A percentile compares a stretch with the other conserved stretches of the same genome.
Evolutionary conservation across 2,888 invertebrate species (phyloP).

Genomic region (Abscondita cerata): DNA sequence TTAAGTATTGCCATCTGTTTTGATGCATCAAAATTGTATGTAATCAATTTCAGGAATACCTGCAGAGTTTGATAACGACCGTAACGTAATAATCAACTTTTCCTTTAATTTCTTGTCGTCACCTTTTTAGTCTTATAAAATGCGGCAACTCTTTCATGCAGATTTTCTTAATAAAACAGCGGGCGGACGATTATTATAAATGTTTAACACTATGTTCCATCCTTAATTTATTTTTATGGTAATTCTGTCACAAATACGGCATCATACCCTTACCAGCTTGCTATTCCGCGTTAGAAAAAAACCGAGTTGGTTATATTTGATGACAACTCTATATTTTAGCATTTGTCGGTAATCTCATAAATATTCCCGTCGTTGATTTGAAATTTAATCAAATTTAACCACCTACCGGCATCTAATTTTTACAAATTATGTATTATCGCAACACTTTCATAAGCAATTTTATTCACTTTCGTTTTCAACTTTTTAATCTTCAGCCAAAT

Average conservation of each 20-base stretch:
- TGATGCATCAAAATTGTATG: slow-evolving; percentile 9
- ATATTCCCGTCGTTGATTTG: too few species aligned
- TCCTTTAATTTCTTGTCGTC: slow-evolving; percentile 19
- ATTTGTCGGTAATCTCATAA: too few species aligned
- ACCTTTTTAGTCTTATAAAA: slow-evolving; percentile 18
- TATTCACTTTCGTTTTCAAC: too few species aligned
- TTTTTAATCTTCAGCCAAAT: too few species aligned
- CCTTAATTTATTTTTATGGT: slow-evolving; percentile 25
- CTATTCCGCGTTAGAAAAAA: too few species aligned
- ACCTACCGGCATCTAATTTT: too few species aligned
- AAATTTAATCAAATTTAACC: too few species aligned
- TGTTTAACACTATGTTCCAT: slow-evolving; percentile 24
- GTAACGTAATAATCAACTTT: slow-evolving; percentile 19
- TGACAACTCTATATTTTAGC: too few species aligned
- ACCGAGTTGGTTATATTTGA: too few species aligned
- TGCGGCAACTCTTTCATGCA: slow-evolving; percentile 22
- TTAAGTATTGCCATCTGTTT: slow-evolving; percentile 11
- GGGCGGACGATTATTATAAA: slow-evolving; percentile 28
- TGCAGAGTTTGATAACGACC: slow-evolving; percentile 20
- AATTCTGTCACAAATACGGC: slow-evolving; percentile 16
- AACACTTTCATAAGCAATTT: too few species aligned
- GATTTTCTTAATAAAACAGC: slow-evolving; percentile 30
- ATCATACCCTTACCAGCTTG: too few species aligned
- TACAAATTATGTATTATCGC: too few species aligned
- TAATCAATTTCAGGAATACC: slow-evolving; percentile 23